Conservation (phyloP, 2,113 vertebrate genomes). For the Neolamprologus ventralis region DNA sequence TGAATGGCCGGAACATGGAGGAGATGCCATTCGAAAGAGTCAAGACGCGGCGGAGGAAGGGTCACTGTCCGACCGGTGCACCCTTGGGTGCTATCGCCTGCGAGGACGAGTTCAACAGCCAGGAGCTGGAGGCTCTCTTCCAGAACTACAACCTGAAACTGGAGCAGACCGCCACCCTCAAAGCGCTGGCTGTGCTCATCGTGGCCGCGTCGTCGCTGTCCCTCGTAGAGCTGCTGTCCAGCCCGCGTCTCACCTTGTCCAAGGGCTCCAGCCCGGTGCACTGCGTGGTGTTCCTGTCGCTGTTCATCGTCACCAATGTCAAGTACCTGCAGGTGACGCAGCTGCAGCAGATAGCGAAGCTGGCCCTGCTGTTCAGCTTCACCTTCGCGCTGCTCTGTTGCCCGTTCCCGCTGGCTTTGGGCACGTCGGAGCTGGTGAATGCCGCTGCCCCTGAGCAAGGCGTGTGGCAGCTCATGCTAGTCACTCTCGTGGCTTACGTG, state of each 20-base stretch:
- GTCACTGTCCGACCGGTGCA: constrained; percentile 68
- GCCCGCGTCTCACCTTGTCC: constrained; percentile 84
- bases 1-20: constrained; percentile 97
- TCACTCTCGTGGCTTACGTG: constrained; percentile 94
- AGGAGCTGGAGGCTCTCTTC: constrained; percentile 92
- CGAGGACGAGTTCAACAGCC: constrained; percentile 89
- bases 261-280: constrained; percentile 95
- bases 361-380: constrained; percentile 93
- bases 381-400: constrained; percentile 95
- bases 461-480: constrained; percentile 95
- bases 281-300: constrained; percentile 94
- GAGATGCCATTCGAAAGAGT: constrained; percentile 82
- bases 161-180: constrained; percentile 94
- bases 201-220: constrained; percentile 86
- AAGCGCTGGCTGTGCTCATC: constrained; percentile 91
- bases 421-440: constrained; percentile 55
- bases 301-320: constrained; percentile 96
- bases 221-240: constrained; percentile 86
- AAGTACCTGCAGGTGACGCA: constrained; percentile 94
- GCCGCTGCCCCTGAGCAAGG: constrained; percentile 83
- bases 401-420: constrained; percentile 82
- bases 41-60: constrained; percentile 81
- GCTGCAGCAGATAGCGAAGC: constrained; percentile 93
- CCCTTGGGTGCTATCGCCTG: constrained; percentile 78
- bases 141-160: constrained; percentile 96